Evolutionary conservation across 2,797 vertebrate genomes (phyloP), one percentile per base, ranked within the genome.

Genomic region (Sparidentex hasta): DNA sequence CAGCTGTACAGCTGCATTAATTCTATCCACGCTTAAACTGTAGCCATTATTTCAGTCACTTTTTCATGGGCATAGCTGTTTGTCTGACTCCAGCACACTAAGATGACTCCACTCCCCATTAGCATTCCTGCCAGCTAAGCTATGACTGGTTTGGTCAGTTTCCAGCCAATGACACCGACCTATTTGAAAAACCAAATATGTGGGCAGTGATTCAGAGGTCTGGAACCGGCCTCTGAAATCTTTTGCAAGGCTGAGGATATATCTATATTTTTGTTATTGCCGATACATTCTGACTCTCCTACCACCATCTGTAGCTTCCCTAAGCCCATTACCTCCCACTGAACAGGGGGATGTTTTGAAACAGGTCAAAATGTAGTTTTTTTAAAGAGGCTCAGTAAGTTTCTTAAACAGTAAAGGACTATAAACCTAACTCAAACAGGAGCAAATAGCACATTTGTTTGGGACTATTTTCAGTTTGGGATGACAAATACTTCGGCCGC

Each of bases 171-270:
- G 57, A 41, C 23, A 65, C 21, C 55, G 29, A 65, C 21, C 7
- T 18, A 54, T 63, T 73, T 55, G 23, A 47, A 74, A 75, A 56
- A 48, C 11, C 11, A 3, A 54, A 65, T 23, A 47, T 54, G 48
- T 65, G 50, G 54, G 56, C 46, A 48, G 33, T 51, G 58, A 65
- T 61, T 77, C 48, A 65, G 17, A 78, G 25, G 63, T 67, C 38
- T 74, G 56, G 20, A 65, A 44, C 47, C 25, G 62, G 23, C 41
- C 14, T 23, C 11, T 59, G 47, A 68, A 25, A 73, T 20, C 44
- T 54, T 14, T 52, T 21, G 59, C 27, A 52, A 68, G 12, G 21
- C 51, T 65, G 2, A 1, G 2, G 1, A 51, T 18, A 9, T 14
- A 20, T 63, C n/a, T 47, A 17, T 27, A 11, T 55, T 48, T 73